Base-by-base conservation (phyloP, 2,113 vertebrate genomes). In the Eretmochelys imbricata region DNA sequence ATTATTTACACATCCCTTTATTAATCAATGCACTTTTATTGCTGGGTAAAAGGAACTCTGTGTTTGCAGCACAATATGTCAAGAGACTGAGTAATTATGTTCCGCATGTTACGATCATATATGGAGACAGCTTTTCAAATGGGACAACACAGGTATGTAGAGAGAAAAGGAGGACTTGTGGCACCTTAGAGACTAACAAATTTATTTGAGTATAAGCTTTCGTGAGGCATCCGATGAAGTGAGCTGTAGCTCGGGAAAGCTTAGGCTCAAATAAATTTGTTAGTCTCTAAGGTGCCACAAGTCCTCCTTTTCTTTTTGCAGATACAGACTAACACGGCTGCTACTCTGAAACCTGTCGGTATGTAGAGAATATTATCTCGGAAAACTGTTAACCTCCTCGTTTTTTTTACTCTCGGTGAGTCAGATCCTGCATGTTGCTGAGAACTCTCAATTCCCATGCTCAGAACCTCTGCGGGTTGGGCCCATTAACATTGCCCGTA, bases 401-500 rank as follows among this genome's bases (percentile, higher is more conserved):
- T 55, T 82, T 84, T 46, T 1, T 88, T 88, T 91, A 38, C 35
- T 86, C 8, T 54, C 31, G 65, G 46, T 42, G 57, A 3, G 5
- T 0, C 24, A 9, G 59, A 5, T 62, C 4, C 14, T 42, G 2
- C 17, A 62, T 29, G 59, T 6, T 14, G 22, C 14, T 46, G 29
- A 88, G 1, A 24, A 55, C 79, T 91, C 54, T 90, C 85, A 91
- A 93, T 62, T 48, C 7, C 0, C 57, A 62, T 62, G 57, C 27
- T 57, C 55, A 2, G 0, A 81, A 10, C 86, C 19, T 65, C 8
- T 65, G 5, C 27, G 14, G 0, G 0, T 59, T 85, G 81, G 27
- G 69, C 81, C 35, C 25, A 89, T 46, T 85, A 20, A 76, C 51
- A n/a, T 54, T 84, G 6, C 24, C 89, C 22, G 86, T 89, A 3